Evolutionary conservation across 2,113 vertebrate species (phyloP).

Genomic region (Melanostigma gelatinosum): DNA sequence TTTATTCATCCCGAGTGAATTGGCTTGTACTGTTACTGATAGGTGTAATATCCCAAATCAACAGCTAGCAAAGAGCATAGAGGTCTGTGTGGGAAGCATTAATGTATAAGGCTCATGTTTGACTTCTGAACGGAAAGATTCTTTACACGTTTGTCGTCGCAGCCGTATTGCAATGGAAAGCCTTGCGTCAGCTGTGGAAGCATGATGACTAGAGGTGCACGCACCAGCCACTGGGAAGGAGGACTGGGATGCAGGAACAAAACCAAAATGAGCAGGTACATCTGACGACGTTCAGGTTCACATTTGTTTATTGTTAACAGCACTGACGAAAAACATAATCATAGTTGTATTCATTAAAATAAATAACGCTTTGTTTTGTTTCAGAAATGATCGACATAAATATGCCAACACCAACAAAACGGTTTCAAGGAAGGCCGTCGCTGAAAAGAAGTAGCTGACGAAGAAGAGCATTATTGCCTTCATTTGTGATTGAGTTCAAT

Average conservation of each 20-base stretch:
- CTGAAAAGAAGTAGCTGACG: slow-evolving; percentile 71
- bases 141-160: slow-evolving; percentile 16
- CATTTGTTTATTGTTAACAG: not conserved
- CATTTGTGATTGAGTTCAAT: slow-evolving; percentile 33
- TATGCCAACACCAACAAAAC: slow-evolving; percentile 83
- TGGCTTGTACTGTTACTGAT: not conserved
- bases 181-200: slow-evolving; percentile 82
- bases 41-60: not conserved
- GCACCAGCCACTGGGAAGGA: slow-evolving; percentile 85
- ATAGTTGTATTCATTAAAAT: not conserved
- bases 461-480: slow-evolving; percentile 1
- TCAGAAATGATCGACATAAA: slow-evolving; percentile 86
- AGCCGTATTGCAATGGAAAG: slow-evolving; percentile 82
- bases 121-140: not conserved
- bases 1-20: not conserved
- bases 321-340: not conserved
- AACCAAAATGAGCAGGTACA: slow-evolving; percentile 84
- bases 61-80: not conserved
- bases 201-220: slow-evolving; percentile 81
- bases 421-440: slow-evolving; percentile 75
- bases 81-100: not conserved
- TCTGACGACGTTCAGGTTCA: not conserved
- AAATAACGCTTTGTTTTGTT: not conserved
- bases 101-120: not conserved
- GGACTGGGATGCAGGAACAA: slow-evolving; percentile 85